These are phyloP conservation scores for Marmota flaviventris DNA, from an alignment of 2,113 vertebrate species.

Conservation along the genomic window DNA sequence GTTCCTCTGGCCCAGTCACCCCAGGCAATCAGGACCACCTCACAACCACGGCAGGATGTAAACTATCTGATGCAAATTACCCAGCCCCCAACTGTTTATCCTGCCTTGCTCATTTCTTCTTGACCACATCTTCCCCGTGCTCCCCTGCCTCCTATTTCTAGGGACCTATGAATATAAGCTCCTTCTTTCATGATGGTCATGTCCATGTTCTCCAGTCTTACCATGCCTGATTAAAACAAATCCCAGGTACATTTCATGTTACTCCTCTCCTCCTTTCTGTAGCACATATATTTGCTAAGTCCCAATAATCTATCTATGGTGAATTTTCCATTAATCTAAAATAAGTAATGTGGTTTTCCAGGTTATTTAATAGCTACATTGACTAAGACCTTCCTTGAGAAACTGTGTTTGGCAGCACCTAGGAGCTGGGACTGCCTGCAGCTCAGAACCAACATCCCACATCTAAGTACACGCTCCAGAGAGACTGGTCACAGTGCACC, in stretches of 20 bases:
- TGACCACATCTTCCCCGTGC: neutral
- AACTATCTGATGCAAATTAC: no score
- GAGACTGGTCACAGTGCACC: neutral
- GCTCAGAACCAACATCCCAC: neutral
- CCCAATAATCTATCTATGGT: neutral
- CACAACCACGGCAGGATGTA: neutral
- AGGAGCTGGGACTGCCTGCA: neutral
- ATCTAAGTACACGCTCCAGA: neutral
- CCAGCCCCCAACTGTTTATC: neutral
- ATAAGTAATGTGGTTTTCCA: neutral
- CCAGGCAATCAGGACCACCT: neutral
- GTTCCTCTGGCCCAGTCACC: neutral
- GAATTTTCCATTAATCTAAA: constrained; percentile 36
- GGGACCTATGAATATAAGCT: neutral
- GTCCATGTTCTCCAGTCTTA: neutral
- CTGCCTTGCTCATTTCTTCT: neutral
- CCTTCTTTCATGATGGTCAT: neutral
- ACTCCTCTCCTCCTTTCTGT: neutral
- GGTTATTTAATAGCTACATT: neutral
- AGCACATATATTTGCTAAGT: neutral
- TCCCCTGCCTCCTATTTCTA: neutral
- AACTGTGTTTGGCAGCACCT: neutral
- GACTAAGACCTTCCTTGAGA: neutral
- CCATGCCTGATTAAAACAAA: neutral
- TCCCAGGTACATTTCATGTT: no score